phyloP scores from a whole-genome alignment of 1,140 invertebrate species.

The Leucophenga varia region DNA sequence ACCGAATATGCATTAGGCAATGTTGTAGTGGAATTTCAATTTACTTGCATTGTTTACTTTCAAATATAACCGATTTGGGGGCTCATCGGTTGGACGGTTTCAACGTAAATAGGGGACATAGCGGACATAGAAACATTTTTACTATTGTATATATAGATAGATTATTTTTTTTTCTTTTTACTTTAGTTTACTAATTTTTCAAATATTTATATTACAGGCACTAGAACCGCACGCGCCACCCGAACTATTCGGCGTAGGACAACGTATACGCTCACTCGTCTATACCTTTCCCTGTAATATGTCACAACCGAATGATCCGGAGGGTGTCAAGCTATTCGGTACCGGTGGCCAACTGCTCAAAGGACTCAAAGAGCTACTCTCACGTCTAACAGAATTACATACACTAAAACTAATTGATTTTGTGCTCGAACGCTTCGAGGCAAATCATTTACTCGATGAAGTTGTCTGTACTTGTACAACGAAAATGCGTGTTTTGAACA shows the following conservation, averaged over 20 bases:
- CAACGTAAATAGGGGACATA: too few relatives aligned
- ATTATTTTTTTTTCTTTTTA: background rate
- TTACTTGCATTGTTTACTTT: too few relatives aligned
- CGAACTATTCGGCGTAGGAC: conserved; percentile 59
- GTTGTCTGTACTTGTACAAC: conserved; percentile 68
- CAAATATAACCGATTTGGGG: too few relatives aligned
- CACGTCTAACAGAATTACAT: conserved; percentile 66
- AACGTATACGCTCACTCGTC: conserved; percentile 65
- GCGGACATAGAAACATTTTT: too few relatives aligned
- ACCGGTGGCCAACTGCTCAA: conserved; percentile 73
- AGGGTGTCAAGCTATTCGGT: conserved; percentile 68
- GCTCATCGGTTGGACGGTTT: too few relatives aligned
- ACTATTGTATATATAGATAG: too few relatives aligned
- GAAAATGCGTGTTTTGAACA: conserved; percentile 64
- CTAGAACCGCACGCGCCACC: conserved; percentile 27
- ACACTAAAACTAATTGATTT: conserved; percentile 74
- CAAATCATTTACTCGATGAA: conserved; percentile 73
- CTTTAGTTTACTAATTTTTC: too few relatives aligned
- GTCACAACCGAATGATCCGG: conserved; percentile 64
- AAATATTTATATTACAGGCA: too few relatives aligned
- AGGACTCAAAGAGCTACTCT: conserved; percentile 70
- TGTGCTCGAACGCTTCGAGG: conserved; percentile 71
- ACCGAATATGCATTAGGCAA: too few relatives aligned
- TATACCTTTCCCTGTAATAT: conserved; percentile 83
- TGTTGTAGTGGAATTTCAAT: too few relatives aligned